Evolutionary conservation across 2,797 vertebrate genomes (phyloP).

Genomic region (Capromys pilorides): DNA sequence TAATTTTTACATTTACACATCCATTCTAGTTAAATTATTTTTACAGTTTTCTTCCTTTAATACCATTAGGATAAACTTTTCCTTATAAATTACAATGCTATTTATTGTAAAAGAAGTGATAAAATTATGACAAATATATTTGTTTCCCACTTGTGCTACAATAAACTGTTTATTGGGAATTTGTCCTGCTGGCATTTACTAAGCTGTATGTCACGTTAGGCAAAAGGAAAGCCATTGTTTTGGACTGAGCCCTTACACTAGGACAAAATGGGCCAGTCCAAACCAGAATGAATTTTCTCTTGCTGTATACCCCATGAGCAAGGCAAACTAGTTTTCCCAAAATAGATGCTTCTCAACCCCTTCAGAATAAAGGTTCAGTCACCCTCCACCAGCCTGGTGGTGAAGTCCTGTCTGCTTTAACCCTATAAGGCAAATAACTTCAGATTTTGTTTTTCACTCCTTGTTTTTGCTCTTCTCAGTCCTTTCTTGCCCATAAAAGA

Average conservation of each 20-base stretch:
- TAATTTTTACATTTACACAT: slow-evolving; percentile 42
- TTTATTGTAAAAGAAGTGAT: slow-evolving; percentile 43
- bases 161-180: background rate
- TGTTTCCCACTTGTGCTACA: background rate
- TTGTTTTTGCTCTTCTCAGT: background rate
- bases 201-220: background rate
- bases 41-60: slow-evolving; percentile 31
- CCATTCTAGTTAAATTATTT: slow-evolving; percentile 43
- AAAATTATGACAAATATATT: slow-evolving; percentile 10
- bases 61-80: background rate
- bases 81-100: slow-evolving; percentile 4
- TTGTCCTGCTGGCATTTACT: background rate
- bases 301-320: background rate
- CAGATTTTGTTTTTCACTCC: background rate
- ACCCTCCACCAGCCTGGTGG: background rate
- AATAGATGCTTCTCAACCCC: background rate
- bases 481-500: background rate
- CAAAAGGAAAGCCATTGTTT: background rate
- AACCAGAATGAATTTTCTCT: background rate
- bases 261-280: background rate
- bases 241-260: background rate
- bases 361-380: background rate
- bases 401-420: background rate
- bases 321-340: background rate
- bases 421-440: background rate